Percentiles rank a stretch among this genome's conserved stretches.
Evolutionary conservation across 2,797 vertebrate genomes (phyloP).

Genomic region (Lepus townsendii): DNA sequence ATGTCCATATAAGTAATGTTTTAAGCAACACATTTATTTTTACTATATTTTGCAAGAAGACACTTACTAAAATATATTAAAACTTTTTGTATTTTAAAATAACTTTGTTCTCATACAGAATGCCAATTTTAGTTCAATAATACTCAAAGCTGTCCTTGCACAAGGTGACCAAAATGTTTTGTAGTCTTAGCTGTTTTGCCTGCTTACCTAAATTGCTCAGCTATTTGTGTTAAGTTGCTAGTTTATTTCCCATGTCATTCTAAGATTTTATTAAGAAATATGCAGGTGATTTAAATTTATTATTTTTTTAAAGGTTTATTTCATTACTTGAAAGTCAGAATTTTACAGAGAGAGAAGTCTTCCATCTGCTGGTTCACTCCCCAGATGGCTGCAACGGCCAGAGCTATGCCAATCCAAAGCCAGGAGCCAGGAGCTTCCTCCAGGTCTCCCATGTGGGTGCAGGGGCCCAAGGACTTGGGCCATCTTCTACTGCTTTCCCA

Average conservation of each 20-base stretch:
- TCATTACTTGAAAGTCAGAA: too few relatives aligned
- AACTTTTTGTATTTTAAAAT: conserved; percentile 13
- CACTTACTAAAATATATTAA: neutral
- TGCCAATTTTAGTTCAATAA: neutral
- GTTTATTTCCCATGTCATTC: neutral
- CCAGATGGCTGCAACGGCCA: too few relatives aligned
- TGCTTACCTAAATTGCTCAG: conserved; percentile 12
- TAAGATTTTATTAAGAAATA: conserved; percentile 20
- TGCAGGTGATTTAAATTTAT: neutral
- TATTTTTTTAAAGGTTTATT: too few relatives aligned
- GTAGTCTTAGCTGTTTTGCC: neutral
- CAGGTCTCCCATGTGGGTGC: too few relatives aligned
- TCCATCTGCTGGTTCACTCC: too few relatives aligned
- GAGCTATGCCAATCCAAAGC: too few relatives aligned
- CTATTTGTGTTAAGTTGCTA: conserved; percentile 11
- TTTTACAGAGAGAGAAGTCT: too few relatives aligned
- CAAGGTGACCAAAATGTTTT: neutral
- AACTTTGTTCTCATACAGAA: neutral
- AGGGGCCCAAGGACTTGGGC: too few relatives aligned
- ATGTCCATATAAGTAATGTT: neutral
- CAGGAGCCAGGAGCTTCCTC: too few relatives aligned
- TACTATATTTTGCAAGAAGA: neutral
- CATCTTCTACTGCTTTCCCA: too few relatives aligned
- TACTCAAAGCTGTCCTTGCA: neutral
- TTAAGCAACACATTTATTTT: neutral